Evolutionary conservation across 2,888 invertebrate genomes (phyloP), one percentile per base, ranked within the genome.

Genomic region (Drosophila histrio): DNA sequence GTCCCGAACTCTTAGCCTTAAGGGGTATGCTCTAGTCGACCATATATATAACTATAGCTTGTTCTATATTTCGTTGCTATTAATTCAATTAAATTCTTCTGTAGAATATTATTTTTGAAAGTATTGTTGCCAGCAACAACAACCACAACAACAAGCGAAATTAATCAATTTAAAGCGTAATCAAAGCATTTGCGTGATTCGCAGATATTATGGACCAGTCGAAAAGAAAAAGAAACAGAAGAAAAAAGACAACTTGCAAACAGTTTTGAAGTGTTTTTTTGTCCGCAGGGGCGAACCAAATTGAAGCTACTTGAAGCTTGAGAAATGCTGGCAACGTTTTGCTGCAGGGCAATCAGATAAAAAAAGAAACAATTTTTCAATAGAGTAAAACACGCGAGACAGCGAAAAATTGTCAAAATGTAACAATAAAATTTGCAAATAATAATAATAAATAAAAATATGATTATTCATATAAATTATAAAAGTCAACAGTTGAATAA

Each of bases 81-180:
- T 81, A 84, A 79, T 78, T 78, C 82, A 84, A 80, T 80, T 75
- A 70, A 81, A 69, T 81, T 69, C 66, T 58, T 43, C 57, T 64
- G 60, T 63, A 62, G 62, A 66, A 76, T 17, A 36, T 32, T 60
- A 13, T 63, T 57, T 30, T 53, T 15, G 36, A 36, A 54, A 64
- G 36, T 64, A 13, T 54, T 28, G 28, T 9, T 28, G 28, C n/a
- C n/a, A n/a, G n/a, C n/a, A n/a, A n/a, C n/a, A n/a, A n/a, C n/a
- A n/a, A n/a, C n/a, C n/a, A 34, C 34, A 21, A 44, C 8, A 39
- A 19, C 52, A 39, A 58, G 43, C 63, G 32, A 54, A 68, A 75
- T 87, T 65, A 80, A 82, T 87, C 87, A 87, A 84, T 84, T 81
- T 76, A 58, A 73, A 66, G 81, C 85, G 70, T 85, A 84, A 81